Base-by-base conservation (phyloP, 1,140 invertebrate genomes). In the Cyclina sinensis region DNA sequence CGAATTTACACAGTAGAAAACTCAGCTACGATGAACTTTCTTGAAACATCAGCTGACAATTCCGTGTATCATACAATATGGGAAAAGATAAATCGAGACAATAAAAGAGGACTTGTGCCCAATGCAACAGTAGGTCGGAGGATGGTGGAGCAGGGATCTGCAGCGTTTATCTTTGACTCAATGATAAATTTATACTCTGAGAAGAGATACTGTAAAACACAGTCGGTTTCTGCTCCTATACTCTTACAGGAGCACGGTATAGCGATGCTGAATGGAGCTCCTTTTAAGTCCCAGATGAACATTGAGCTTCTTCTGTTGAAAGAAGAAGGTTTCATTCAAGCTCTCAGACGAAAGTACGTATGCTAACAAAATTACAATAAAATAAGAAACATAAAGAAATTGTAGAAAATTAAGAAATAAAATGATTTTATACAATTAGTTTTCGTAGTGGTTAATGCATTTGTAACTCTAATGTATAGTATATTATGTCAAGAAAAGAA, bases 141-240 rank as follows among this genome's bases (percentile, higher is more conserved):
- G 32, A 88, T 84, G 16, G 91, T 92, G 0, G 89, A 84, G 39
- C 43, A 84, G 0, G 91, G 90, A 32, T 74, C 85, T 21, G 90
- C 89, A 59, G 94, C 93, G 14, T 94, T 94, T 62, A 92, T 94
- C 16, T 94, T 93, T 86, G 94, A 94, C 68, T 94, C 92, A 59
- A 88, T 93, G 59, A 94, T 94, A 54, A 94, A 94, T 86, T 85
- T 86, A 5, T 93, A 91, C 73, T 89, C 90, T 2, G 92, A 92
- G 73, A 91, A 91, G 51, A 91, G 87, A 21, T 86, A 93, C 24
- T 94, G 94, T 86, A 82, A 84, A 21, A 92, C 92, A 35, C 91
- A 91, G 80, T 90, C 91, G 30, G 91, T 91, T 37, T 92, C 91
- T 0, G 73, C 90, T 18, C 93, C 94, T 0, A 91, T 94, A 11